Conservation (phyloP, 2,113 vertebrate genomes). For the Ammospiza caudacuta region DNA sequence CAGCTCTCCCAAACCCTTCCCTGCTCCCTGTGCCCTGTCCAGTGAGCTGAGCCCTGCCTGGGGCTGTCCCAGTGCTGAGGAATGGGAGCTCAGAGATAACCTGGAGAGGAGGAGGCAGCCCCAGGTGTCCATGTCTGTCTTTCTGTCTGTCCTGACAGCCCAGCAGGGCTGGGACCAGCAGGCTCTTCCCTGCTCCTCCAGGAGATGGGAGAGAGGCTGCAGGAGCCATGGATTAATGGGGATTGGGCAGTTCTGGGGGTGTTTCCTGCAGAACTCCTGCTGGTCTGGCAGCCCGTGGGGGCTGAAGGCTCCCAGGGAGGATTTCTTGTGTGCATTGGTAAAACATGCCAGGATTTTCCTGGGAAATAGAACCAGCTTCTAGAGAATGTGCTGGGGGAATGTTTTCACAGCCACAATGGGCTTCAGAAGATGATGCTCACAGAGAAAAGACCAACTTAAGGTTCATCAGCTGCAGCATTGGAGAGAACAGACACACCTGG, state of each 20-base stretch:
- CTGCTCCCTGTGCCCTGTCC: background rate
- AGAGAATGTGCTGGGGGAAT: background rate
- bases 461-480: background rate
- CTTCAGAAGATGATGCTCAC: fast-evolving
- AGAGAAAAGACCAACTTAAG: background rate
- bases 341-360: background rate
- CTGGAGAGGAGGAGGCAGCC: background rate
- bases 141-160: background rate
- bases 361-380: background rate
- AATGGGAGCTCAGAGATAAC: background rate
- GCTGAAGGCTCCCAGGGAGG: background rate
- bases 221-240: background rate
- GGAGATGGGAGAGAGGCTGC: background rate
- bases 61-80: background rate
- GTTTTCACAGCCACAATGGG: background rate
- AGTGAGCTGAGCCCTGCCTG: background rate
- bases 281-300: background rate
- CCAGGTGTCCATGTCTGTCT: fast-evolving
- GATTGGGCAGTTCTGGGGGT: fast-evolving
- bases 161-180: fast-evolving
- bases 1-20: background rate
- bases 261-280: background rate
- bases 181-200: background rate
- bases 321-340: background rate
- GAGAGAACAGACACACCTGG: background rate